Evolutionary conservation across 2,113 vertebrate genomes (phyloP).

Genomic region (Ictalurus furcatus): DNA sequence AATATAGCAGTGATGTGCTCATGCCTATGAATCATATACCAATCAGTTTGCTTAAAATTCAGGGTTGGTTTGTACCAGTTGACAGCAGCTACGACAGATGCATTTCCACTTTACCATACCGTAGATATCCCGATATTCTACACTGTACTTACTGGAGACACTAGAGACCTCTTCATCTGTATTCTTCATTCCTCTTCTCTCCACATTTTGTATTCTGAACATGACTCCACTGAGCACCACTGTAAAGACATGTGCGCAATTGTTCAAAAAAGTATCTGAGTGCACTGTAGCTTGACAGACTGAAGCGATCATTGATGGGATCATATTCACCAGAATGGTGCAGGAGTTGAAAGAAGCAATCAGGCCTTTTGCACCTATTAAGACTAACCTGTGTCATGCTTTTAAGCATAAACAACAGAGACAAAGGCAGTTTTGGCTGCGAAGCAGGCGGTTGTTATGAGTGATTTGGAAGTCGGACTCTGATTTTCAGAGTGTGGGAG

Average conservation of each 20-base stretch:
- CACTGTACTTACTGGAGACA: not conserved
- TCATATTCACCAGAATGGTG: not conserved
- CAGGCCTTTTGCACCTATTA: not conserved
- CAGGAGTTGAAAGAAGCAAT: not conserved
- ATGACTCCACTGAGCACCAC: conserved; percentile 55
- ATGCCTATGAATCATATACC: not conserved
- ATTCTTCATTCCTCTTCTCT: conserved; percentile 52
- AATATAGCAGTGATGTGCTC: not conserved
- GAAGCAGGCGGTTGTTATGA: conserved; percentile 63
- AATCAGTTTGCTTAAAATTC: not conserved
- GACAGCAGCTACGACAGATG: not conserved
- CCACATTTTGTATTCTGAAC: conserved; percentile 56
- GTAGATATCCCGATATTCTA: conserved; percentile 45
- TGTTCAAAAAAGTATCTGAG: not conserved
- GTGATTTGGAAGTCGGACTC: conserved; percentile 60
- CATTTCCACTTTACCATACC: not conserved
- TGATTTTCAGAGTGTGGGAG: conserved; percentile 70
- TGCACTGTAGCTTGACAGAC: not conserved
- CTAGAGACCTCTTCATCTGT: conserved; percentile 47
- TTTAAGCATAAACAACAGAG: conserved; percentile 18
- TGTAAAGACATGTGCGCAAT: conserved; percentile 54
- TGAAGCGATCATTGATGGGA: not conserved
- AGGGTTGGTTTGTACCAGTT: not conserved
- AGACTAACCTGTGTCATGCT: not conserved
- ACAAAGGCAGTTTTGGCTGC: conserved; percentile 55